phyloP scores from a whole-genome alignment of 2,888 invertebrate species.

The Caenorhabditis doughertyi region DNA sequence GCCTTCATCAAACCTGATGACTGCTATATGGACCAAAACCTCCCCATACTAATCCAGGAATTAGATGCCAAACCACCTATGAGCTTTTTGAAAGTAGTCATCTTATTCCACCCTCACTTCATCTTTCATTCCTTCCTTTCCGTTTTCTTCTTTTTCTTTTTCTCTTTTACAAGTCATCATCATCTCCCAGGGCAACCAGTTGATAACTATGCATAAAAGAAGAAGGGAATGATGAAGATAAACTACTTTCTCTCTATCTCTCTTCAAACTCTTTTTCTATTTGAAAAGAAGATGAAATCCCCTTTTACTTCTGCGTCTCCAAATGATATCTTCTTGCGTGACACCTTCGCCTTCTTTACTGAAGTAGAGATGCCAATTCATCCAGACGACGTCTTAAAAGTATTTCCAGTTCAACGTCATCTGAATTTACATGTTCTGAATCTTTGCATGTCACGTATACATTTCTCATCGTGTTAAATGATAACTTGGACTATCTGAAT shows the following conservation, averaged over 20 bases:
- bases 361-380: not conserved
- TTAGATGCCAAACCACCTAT: too few relatives aligned
- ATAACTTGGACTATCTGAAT: not conserved
- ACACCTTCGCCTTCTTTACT: not conserved
- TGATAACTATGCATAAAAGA: constrained; percentile 19
- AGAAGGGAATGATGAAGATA: constrained; percentile 11
- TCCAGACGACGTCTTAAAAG: not conserved
- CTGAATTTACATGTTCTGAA: not conserved
- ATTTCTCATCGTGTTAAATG: not conserved
- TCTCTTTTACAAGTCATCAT: constrained; percentile 35
- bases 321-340: not conserved
- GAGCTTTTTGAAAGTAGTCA: not conserved
- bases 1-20: too few relatives aligned
- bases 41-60: too few relatives aligned
- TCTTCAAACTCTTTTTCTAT: too few relatives aligned
- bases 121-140: not conserved
- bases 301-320: constrained; percentile 16
- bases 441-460: constrained; percentile 21
- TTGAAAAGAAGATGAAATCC: not conserved
- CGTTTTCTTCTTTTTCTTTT: not conserved
- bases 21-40: too few relatives aligned
- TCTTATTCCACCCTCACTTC: constrained; percentile 24
- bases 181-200: constrained; percentile 50
- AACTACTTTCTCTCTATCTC: constrained; percentile 19
- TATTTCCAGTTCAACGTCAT: not conserved